These are phyloP conservation scores for Parnassius smintheus DNA, from an alignment of 2,888 invertebrate species.

Conservation along the genomic window DNA sequence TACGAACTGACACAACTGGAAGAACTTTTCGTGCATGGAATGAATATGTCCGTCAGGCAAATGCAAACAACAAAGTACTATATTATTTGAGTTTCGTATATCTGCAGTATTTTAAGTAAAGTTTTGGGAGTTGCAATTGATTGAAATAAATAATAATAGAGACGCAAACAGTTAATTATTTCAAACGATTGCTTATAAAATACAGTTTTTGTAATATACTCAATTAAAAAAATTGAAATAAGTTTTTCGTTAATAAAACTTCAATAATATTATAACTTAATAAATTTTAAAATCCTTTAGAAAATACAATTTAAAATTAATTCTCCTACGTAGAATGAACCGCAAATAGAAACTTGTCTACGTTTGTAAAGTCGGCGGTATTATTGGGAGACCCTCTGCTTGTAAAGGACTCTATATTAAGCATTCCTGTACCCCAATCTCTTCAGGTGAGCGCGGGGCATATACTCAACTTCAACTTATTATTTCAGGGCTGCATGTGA, in stretches of 20 bases:
- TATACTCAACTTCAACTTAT: constrained; percentile 75
- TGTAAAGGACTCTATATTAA: constrained; percentile 79
- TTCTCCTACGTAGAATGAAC: constrained; percentile 34
- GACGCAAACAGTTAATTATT: background rate
- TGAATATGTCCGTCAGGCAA: constrained; percentile 72
- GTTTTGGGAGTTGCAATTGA: constrained; percentile 9
- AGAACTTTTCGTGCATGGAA: constrained; percentile 78
- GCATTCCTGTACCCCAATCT: constrained; percentile 76
- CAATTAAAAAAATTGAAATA: too few species aligned
- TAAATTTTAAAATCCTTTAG: constrained; percentile 6
- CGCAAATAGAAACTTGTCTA: constrained; percentile 42
- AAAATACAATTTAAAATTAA: constrained; percentile 15
- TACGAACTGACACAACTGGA: constrained; percentile 66
- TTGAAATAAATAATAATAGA: background rate
- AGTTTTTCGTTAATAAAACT: too few species aligned
- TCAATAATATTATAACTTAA: background rate
- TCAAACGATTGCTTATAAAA: constrained; percentile 1
- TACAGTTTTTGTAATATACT: background rate
- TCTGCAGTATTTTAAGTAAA: constrained; percentile 21
- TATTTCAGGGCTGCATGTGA: constrained; percentile 69
- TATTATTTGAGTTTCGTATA: constrained; percentile 54
- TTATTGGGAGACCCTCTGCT: constrained; percentile 74
- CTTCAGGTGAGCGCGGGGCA: constrained; percentile 70
- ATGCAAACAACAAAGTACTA: constrained; percentile 69
- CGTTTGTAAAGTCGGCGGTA: constrained; percentile 62